A percentile compares a stretch with the other conserved stretches of the same genome.
Conservation (phyloP, 2,888 invertebrate species). For the Chirona hameri region DNA sequence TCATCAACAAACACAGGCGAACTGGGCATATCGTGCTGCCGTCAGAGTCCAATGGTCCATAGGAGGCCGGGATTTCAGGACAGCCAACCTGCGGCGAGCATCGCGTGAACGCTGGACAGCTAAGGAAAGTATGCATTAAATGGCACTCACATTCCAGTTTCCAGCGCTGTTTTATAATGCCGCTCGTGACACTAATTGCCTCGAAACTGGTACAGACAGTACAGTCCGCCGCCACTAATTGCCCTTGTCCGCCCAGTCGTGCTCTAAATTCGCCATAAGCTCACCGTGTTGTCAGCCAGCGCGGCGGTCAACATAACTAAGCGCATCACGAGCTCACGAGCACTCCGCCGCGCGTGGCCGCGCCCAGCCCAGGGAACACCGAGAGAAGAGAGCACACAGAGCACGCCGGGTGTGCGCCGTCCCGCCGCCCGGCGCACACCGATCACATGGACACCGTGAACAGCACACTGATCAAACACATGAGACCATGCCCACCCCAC, state of each 20-base stretch:
- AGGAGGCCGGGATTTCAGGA: background rate
- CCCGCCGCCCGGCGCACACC: background rate
- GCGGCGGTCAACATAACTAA: background rate
- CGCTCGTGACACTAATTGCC: background rate
- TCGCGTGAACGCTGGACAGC: background rate
- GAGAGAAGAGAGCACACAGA: background rate
- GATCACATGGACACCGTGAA: background rate
- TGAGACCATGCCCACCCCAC: background rate
- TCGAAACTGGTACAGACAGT: background rate
- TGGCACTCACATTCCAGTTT: background rate
- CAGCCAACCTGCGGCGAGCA: background rate
- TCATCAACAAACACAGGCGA: background rate
- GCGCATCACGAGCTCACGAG: background rate
- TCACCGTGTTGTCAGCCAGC: background rate
- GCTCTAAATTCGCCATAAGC: background rate
- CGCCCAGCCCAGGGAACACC: conserved; percentile 10
- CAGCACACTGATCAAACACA: conserved; percentile 5
- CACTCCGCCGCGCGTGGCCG: background rate
- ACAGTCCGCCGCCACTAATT: background rate
- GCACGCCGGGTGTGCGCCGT: background rate
- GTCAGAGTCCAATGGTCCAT: background rate
- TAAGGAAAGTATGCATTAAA: background rate
- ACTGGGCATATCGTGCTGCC: background rate
- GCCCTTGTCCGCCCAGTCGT: background rate
- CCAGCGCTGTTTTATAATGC: background rate